Conservation (phyloP, 2,888 invertebrate genomes). For the Cotesia congregata region DNA sequence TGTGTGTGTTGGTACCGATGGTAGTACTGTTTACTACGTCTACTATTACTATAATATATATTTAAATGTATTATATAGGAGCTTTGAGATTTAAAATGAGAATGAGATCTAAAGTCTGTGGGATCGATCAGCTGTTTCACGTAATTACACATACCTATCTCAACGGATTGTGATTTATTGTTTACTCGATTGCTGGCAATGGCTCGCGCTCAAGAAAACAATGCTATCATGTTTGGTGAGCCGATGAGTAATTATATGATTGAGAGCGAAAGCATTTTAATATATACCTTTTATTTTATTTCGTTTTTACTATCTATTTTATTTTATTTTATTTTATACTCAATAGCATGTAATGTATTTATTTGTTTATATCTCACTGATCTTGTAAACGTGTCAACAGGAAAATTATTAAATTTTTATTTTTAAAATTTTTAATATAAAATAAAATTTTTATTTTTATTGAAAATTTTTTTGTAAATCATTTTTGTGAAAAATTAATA, state of each 20-base stretch:
- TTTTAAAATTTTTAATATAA: too few relatives aligned
- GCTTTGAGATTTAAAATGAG: slow-evolving; percentile 20
- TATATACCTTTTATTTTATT: not conserved
- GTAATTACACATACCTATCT: slow-evolving; percentile 42
- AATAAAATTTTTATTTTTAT: too few relatives aligned
- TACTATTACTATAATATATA: too few relatives aligned
- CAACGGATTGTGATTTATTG: slow-evolving; percentile 41
- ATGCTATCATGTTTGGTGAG: slow-evolving; percentile 32
- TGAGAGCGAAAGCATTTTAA: slow-evolving; percentile 4
- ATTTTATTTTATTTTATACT: too few relatives aligned
- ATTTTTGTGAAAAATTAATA: too few relatives aligned
- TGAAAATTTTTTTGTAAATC: too few relatives aligned
- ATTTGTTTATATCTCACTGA: not conserved
- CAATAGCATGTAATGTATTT: too few relatives aligned
- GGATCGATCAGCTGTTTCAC: slow-evolving; percentile 44
- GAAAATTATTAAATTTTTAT: too few relatives aligned
- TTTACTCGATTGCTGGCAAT: slow-evolving; percentile 22
- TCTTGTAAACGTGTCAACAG: too few relatives aligned
- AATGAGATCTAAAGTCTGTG: slow-evolving; percentile 33
- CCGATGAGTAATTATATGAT: slow-evolving; percentile 42
- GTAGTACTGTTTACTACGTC: not conserved
- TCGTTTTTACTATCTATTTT: too few relatives aligned
- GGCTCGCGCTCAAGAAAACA: slow-evolving; percentile 23
- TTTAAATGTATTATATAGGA: not conserved
- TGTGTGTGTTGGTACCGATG: not conserved